Base-by-base conservation (phyloP, 2,113 vertebrate genomes). In the Notarius lentiginosus region DNA sequence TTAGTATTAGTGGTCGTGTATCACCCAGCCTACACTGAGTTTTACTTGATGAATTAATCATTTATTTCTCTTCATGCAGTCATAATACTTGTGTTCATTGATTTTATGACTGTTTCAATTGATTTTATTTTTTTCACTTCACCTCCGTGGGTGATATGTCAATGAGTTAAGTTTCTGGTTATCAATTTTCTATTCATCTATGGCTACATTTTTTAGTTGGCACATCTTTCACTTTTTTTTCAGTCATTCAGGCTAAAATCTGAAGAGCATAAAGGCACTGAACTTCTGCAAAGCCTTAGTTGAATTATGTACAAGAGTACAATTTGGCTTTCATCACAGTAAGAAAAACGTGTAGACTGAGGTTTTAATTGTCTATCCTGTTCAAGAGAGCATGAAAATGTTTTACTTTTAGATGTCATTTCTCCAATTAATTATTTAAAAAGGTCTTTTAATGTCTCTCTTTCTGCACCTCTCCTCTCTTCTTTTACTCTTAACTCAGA, bases 361-460 rank as follows among this genome's bases (percentile, higher is more conserved):
- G 2, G 0, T 47, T 83, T 66, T 83, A 47, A 82, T 66, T 82
- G 14, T 34, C 15, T 53, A 10, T 83, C 61, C 22, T n/a, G 47
- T 7, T 66, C 81, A 53, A 51, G 2, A 66, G 81, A 66, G 61
- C 24, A 27, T 66, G 22, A 51, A 82, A 65, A 49, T 9, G 20
- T 65, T 51, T 30, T 27, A 61, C 79, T 80, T 60, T 82, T 49
- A 24, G 34, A 30, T 18, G 30, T 4, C 6, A 30, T 63, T 82
- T 66, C 47, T 83, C 41, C 27, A 83, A 27, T 66, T n/a, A 51
- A 83, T 66, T 14, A 81, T 83, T 83, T 51, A 27, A n/a, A 82
- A 83, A 51, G 41, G 11, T 9, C 41, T 83, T 82, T 83, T 66
- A 66, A 63, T 27, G 60, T 83, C 14, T 83, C 1, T 9, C 56